Evolutionary conservation across 2,888 invertebrate species (phyloP).

Genomic region (Poecilus cupreus): DNA sequence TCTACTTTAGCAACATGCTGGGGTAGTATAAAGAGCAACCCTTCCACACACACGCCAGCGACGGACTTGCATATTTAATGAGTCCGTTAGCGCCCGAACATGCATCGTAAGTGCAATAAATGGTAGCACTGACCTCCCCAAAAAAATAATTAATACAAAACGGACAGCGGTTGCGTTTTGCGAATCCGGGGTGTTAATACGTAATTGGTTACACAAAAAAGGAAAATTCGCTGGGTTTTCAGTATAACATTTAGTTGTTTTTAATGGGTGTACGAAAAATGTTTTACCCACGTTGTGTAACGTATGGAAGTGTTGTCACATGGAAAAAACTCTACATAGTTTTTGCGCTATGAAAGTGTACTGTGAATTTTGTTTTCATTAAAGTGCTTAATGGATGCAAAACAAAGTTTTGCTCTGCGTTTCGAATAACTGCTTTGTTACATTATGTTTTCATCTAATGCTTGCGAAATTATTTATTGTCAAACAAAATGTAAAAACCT

Average conservation of each 20-base stretch:
- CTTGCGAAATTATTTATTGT: slow-evolving; percentile 14
- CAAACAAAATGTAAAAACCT: not conserved
- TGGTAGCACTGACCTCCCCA: not conserved
- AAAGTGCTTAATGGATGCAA: slow-evolving; percentile 44
- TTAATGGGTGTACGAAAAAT: slow-evolving; percentile 55
- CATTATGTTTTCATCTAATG: slow-evolving; percentile 39
- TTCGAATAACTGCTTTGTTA: slow-evolving; percentile 23
- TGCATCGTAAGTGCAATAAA: slow-evolving; percentile 51
- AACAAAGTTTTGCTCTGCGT: slow-evolving; percentile 34
- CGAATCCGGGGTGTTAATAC: slow-evolving; percentile 38
- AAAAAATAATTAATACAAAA: not conserved
- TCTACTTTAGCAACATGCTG: too few relatives aligned
- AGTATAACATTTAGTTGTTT: slow-evolving; percentile 50
- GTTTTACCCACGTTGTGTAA: slow-evolving; percentile 33
- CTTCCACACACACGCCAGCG: not conserved
- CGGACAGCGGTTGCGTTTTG: not conserved
- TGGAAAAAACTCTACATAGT: slow-evolving; percentile 43
- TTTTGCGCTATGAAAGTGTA: slow-evolving; percentile 28
- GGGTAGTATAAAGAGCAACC: not conserved
- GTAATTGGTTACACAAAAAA: slow-evolving; percentile 46
- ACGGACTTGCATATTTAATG: slow-evolving; percentile 51
- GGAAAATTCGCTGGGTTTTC: not conserved
- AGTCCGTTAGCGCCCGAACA: slow-evolving; percentile 1
- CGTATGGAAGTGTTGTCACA: slow-evolving; percentile 37
- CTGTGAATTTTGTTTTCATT: slow-evolving; percentile 37